Evolutionary conservation across 2,797 vertebrate genomes (phyloP), one percentile per base, ranked within the genome.

Genomic region (Tapera naevia): DNA sequence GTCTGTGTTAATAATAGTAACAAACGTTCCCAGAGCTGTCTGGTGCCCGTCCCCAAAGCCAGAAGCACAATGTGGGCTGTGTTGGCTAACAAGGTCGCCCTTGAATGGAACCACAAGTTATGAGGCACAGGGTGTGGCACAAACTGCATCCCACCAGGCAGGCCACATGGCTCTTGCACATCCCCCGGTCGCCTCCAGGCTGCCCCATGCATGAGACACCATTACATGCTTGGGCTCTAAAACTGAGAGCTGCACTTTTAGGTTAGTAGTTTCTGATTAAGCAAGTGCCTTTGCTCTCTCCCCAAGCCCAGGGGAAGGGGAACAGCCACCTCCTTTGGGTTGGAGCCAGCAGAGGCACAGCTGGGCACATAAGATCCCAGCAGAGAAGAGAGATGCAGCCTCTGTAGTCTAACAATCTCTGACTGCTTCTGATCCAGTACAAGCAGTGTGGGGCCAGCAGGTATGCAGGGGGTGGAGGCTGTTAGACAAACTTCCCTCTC

Each of bases 1-100:
- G 10, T 73, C 89, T 85, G 45, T 48, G 67, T 32, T 74, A 93
- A 74, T 57, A 89, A 92, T 67, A 91, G 85, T 14, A 61, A 57
- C 79, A 82, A 92, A 70, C 45, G 27, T 65, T 82, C 30, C 64
- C 61, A 27, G 73, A 74, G 27, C 41, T 64, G 56, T 28, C 75
- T 76, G 79, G 45, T 93, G 61, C n/a, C n/a, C n/a, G n/a, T n/a
- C n/a, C 51, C 37, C 2, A 2, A 56, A 58, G 41, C 32, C 66
- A 66, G 58, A 43, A 62, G 27, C 19, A 72, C 60, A 0, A 0
- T 6, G 45, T 51, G 57, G 35, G 50, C 48, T 72, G 53, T 75
- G 76, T 41, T 2, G 3, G 30, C 21, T 75, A 37, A 51, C 28
- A 46, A 45, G 13, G 23, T 65, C 69, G 58, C 18, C 43, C n/a